A percentile compares a stretch with the other conserved stretches of the same genome.
These are phyloP conservation scores for Antigone vipio DNA, from an alignment of 2,113 vertebrate species.

Conservation along the genomic window DNA sequence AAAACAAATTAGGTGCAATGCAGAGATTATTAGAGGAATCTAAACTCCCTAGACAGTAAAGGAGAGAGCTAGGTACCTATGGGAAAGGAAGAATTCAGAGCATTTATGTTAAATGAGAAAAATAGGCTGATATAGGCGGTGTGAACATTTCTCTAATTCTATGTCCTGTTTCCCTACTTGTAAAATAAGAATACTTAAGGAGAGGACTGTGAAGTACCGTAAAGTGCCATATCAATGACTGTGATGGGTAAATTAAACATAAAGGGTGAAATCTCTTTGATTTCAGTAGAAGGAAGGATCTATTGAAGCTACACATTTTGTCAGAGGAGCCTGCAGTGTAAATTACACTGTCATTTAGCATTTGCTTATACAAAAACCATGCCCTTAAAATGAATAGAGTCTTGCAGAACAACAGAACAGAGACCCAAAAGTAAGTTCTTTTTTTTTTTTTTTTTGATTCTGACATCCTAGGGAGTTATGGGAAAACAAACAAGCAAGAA, in stretches of 20 bases:
- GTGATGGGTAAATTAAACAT: not conserved
- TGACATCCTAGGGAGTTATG: not conserved
- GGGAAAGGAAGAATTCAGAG: not conserved
- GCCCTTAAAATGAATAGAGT: not conserved
- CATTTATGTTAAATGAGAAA: not conserved
- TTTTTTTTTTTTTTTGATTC: not conserved
- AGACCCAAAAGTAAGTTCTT: not conserved
- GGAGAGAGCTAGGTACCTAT: not conserved
- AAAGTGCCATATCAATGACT: not conserved
- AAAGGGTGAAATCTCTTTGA: not conserved
- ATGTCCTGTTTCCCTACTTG: not conserved
- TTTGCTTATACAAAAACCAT: not conserved
- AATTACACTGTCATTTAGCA: conserved; percentile 23
- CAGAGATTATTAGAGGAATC: not conserved
- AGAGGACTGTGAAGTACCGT: not conserved
- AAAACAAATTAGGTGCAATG: not conserved
- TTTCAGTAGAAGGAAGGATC: not conserved
- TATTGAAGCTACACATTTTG: not conserved
- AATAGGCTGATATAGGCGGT: not conserved
- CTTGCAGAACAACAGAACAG: not conserved
- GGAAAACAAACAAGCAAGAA: conserved; percentile 4
- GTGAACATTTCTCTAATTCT: not conserved
- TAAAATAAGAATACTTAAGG: not conserved
- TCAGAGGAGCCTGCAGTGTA: conserved; percentile 14
- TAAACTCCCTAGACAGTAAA: not conserved